These are phyloP conservation scores for Habrosyne pyritoides DNA, from an alignment of 2,888 invertebrate genomes.

Conservation along the genomic window DNA sequence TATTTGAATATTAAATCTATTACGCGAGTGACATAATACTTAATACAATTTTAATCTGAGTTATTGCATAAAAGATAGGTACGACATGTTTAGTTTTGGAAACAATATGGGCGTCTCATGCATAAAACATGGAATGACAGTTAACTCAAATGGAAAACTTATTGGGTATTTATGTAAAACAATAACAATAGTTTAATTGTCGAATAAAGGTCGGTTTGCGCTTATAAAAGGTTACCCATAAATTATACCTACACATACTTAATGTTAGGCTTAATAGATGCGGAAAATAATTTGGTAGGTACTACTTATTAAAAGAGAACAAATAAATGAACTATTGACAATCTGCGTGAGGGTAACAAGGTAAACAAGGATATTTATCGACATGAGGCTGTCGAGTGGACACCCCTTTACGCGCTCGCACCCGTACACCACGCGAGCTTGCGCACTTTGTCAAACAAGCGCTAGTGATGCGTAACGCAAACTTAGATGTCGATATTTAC, in stretches of 20 bases:
- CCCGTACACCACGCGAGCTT: constrained; percentile 60
- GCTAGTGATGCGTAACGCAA: constrained; percentile 84
- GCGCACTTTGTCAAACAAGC: constrained; percentile 67
- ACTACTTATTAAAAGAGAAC: constrained; percentile 25
- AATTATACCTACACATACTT: neutral
- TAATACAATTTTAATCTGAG: constrained; percentile 78
- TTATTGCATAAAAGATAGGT: constrained; percentile 74
- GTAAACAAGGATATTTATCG: constrained; percentile 76
- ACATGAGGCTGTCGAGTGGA: constrained; percentile 71
- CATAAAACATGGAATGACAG: constrained; percentile 65
- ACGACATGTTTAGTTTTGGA: constrained; percentile 68
- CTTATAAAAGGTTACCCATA: constrained; percentile 21
- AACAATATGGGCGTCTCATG: constrained; percentile 75
- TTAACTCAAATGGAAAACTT: constrained; percentile 62
- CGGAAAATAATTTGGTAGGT: constrained; percentile 18
- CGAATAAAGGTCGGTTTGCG: constrained; percentile 41
- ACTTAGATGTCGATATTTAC: constrained; percentile 79
- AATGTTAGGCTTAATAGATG: constrained; percentile 4
- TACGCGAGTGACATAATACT: constrained; percentile 78
- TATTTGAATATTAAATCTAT: constrained; percentile 81
- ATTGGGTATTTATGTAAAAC: constrained; percentile 68
- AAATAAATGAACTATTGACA: constrained; percentile 53
- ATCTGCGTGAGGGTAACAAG: constrained; percentile 70
- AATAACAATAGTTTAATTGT: constrained; percentile 71
- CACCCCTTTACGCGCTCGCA: constrained; percentile 75